Base-by-base conservation (phyloP, 2,113 vertebrate species). In the Channa maculata region DNA sequence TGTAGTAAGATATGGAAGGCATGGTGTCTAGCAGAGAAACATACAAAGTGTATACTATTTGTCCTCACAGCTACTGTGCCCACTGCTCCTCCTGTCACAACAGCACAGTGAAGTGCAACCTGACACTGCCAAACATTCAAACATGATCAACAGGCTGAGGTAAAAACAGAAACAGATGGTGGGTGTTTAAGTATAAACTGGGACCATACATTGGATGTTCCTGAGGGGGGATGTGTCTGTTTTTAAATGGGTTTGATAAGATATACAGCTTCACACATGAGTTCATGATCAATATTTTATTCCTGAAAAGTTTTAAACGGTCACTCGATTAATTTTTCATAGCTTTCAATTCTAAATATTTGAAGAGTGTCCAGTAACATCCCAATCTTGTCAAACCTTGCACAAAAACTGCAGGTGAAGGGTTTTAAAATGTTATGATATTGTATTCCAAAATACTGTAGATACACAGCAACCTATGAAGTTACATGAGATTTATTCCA, bases 31-130 rank as follows among this genome's bases (percentile, higher is more conserved):
- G 15, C 2, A 13, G 34, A 55, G 13, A 55, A 46, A 34, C 11
- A 5, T 0, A 5, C 24, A 24, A 13, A 10, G 4, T 6, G 15
- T 53, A 24, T 24, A 24, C 2, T 36, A 1, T 36, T 12, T 6
- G 1, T 4, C 45, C 2, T 9, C 5, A 13, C 12, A 24, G 14
- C 2, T 1, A 4, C 39, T 41, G 0, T 3, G 0, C 36, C 36
- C 44, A 36, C 10, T 6, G 3, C 49, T 48, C 3, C 33, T 38
- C 46, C 37, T 44, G 51, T 24, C 24, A 24, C 39, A 44, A 38
- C n/a, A 50, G 74, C 48, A 70, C 44, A 38, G 38, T 6, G 38
- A 63, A 60, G 70, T 67, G 72, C 63, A 78, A 36, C 54, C 36
- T 14, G 51, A 63, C 37, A 9, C 62, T 48, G 70, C 68, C 34